Percentiles rank a stretch among this genome's conserved stretches.
Conservation (phyloP, 2,113 vertebrate genomes). For the Hippocampus abdominalis region DNA sequence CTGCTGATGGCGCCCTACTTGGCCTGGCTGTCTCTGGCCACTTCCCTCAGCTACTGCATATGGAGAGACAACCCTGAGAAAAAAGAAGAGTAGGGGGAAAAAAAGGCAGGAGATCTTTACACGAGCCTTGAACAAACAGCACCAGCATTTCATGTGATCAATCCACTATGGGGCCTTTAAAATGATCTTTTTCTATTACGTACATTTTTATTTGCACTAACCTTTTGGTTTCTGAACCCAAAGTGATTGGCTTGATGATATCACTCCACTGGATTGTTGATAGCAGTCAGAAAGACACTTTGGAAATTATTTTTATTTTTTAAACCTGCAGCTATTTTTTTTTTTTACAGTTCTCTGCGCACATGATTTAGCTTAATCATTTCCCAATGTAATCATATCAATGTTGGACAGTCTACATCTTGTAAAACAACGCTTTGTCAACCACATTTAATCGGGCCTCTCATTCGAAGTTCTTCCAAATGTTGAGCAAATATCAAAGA, state of each 20-base stretch:
- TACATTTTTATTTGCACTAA: neutral
- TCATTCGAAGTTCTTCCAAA: neutral
- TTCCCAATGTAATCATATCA: neutral
- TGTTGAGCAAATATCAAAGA: neutral
- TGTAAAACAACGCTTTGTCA: neutral
- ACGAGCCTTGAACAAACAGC: neutral
- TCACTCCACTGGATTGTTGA: neutral
- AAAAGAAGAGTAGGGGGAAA: constrained; percentile 48
- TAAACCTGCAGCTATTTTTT: neutral
- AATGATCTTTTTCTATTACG: neutral
- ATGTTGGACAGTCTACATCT: neutral
- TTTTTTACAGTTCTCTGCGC: neutral
- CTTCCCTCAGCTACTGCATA: constrained; percentile 77
- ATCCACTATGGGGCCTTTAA: neutral
- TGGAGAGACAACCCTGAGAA: constrained; percentile 83
- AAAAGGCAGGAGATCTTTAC: no score
- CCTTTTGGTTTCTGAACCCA: neutral
- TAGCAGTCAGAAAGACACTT: neutral
- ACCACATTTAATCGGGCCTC: neutral
- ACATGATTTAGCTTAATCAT: neutral
- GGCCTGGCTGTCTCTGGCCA: constrained; percentile 82
- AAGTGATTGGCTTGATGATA: neutral
- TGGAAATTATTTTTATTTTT: neutral
- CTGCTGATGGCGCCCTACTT: constrained; percentile 84
- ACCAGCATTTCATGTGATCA: neutral